Base-by-base conservation (phyloP, 2,888 invertebrate genomes). In the Coremacera marginata region DNA sequence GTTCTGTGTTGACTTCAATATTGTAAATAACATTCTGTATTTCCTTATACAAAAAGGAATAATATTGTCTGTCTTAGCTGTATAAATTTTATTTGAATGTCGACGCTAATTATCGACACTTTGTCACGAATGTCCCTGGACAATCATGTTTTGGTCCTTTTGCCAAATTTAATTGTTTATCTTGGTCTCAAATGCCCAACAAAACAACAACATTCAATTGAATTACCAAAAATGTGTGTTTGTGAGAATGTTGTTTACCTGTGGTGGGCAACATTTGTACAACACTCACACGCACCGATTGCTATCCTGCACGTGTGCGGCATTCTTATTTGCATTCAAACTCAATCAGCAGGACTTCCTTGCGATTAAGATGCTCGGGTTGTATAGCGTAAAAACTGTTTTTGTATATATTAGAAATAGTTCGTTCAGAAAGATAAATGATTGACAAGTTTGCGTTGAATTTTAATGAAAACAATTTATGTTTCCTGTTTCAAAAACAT, bases 301-400 rank as follows among this genome's bases (percentile, higher is more conserved):
- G 27, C 27, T 60, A 27, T 14, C 25, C 34, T 51, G 51, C 9
- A 27, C 68, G 49, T 51, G 68, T 51, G 25, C 27, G 27, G 51
- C 34, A 67, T 34, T 67, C 67, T 37, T 67, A 67, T 68, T 68
- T 68, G 51, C 19, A 62, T 73, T 62, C 62, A 73, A 49, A 51
- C 37, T 63, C 55, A 75, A 67, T 75, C 74, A 75, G 52, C 49
- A 49, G 25, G 25, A 75, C 74, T 67, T 75, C 74, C 65, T 65
- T 44, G 37, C 19, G 65, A 68, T 68, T 68, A 68, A 68, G 68
- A 68, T 68, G 34, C 34, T 65, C 34, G 31, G n/a, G n/a, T 34
- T 65, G 63, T 65, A 34, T 11, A 7, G 25, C 63, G 22, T 14
- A 11, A 14, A 51, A 51, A 3, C 49, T 27, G 25, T 14, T 49